phyloP scores from a whole-genome alignment of 2,113 vertebrate species.

The Trogon melanurus region DNA sequence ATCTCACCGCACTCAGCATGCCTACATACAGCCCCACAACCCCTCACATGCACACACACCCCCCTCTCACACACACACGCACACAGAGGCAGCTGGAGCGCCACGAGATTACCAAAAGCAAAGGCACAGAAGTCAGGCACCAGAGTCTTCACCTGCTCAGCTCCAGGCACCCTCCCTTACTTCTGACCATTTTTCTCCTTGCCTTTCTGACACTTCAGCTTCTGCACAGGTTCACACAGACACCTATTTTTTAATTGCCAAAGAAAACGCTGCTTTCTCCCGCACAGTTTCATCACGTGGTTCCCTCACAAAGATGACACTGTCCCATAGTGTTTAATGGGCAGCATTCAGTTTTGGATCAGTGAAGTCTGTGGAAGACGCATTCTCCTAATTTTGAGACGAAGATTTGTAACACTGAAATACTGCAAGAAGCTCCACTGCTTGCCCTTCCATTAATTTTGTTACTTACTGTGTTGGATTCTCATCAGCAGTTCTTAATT shows the following conservation, averaged over 20 bases:
- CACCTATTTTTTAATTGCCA: conserved; percentile 40
- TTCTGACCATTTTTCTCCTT: background rate
- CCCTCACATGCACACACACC: too few relatives aligned
- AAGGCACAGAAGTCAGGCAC: background rate
- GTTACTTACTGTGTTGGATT: conserved; percentile 34
- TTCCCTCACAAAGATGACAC: conserved; percentile 39
- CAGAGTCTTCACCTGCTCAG: background rate
- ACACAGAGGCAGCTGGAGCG: background rate
- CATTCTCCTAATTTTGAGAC: conserved; percentile 22
- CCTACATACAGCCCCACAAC: too few relatives aligned
- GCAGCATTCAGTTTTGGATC: conserved; percentile 15
- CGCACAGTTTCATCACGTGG: background rate
- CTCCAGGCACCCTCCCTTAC: background rate
- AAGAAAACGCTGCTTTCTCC: conserved; percentile 22
- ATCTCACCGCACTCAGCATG: background rate
- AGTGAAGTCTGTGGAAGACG: background rate
- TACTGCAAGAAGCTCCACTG: background rate
- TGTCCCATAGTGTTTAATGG: conserved; percentile 12
- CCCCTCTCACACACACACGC: too few relatives aligned
- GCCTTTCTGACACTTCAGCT: background rate
- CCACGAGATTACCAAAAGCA: background rate
- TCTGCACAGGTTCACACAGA: background rate
- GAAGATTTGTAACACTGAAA: conserved; percentile 14
- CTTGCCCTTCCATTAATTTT: conserved; percentile 47
- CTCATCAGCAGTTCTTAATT: conserved; percentile 40